These are phyloP conservation scores for Parotia lawesii DNA, from an alignment of 2,113 vertebrate genomes.

Conservation along the genomic window DNA sequence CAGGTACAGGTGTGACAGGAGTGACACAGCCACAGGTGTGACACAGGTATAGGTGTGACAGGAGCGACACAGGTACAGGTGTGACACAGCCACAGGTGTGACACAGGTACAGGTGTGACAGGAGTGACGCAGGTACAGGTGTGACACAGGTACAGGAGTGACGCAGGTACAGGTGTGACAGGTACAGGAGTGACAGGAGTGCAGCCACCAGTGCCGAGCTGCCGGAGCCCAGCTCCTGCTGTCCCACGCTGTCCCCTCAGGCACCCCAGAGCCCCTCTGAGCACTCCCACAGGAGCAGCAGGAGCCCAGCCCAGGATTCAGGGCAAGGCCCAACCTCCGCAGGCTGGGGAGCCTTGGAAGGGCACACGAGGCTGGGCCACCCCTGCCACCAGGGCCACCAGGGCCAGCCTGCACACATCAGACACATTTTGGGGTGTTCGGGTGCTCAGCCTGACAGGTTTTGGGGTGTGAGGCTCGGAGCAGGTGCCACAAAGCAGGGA, in stretches of 20 bases:
- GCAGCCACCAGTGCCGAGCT: not conserved
- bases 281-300: not conserved
- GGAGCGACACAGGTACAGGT: no score
- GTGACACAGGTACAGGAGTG: no score
- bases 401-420: not conserved
- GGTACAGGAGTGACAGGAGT: not conserved
- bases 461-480: not conserved
- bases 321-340: not conserved
- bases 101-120: no score
- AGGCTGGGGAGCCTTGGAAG: not conserved
- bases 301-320: not conserved
- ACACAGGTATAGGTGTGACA: no score
- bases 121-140: no score
- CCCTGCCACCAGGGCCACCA: no score
- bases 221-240: not conserved
- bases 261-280: no score
- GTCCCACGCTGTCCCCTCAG: not conserved
- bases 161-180: not conserved
- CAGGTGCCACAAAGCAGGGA: not conserved
- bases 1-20: no score
- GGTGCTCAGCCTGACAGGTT: not conserved
- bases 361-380: not conserved
- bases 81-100: no score
- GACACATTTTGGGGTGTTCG: accelerated
- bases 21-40: no score